These are phyloP conservation scores for Etheostoma spectabile DNA, from an alignment of 2,113 vertebrate genomes.

Conservation along the genomic window DNA sequence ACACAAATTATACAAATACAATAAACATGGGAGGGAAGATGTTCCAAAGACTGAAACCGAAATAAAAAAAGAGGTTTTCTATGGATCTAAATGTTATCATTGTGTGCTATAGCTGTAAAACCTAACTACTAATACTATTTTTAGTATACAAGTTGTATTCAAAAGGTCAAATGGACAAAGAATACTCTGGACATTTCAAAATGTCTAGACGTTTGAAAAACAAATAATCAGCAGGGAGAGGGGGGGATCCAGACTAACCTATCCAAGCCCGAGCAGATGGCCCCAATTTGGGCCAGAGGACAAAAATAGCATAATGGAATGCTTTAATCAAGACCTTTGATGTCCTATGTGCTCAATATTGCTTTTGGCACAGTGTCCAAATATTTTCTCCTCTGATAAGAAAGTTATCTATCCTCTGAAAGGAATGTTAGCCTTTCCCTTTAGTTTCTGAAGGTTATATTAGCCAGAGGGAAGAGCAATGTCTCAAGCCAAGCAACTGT, in stretches of 20 bases:
- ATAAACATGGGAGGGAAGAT: not conserved
- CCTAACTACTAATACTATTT: not conserved
- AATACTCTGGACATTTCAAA: conserved; percentile 26
- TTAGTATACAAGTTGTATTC: not conserved
- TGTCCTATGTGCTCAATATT: conserved; percentile 66
- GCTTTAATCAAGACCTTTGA: conserved; percentile 82
- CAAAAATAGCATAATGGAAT: conserved; percentile 81
- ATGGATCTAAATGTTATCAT: not conserved
- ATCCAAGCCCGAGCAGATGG: conserved; percentile 60
- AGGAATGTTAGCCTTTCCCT: conserved; percentile 62
- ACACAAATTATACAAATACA: not conserved
- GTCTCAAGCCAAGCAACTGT: conserved; percentile 38
- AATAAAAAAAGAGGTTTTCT: conserved; percentile 5
- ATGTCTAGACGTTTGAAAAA: conserved; percentile 60
- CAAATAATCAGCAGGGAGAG: conserved; percentile 23
- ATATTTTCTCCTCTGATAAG: conserved; percentile 76
- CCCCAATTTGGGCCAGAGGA: conserved; percentile 67
- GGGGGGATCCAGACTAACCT: conserved; percentile 1
- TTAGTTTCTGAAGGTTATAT: conserved; percentile 34
- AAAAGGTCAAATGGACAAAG: conserved; percentile 11
- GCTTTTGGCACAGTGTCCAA: conserved; percentile 72
- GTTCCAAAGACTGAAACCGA: not conserved
- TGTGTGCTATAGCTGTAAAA: not conserved
- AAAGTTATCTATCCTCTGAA: conserved; percentile 60
- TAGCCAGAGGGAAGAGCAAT: conserved; percentile 21